Conservation (phyloP, 2,797 vertebrate genomes). For the Silurus lanzhouensis region DNA sequence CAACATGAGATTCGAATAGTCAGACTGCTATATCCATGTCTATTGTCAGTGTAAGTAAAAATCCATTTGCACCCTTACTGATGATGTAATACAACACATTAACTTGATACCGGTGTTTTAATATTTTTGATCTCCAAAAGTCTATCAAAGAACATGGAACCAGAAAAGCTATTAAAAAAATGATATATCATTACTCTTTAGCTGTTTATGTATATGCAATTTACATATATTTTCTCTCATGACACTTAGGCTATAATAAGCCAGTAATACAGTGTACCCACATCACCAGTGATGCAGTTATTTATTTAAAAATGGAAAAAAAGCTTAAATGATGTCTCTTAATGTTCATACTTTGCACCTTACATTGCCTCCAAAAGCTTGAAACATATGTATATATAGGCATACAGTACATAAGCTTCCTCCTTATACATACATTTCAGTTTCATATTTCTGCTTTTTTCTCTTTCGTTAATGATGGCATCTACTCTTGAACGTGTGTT, state of each 20-base stretch:
- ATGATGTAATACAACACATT: slow-evolving; percentile 23
- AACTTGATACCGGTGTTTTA: slow-evolving; percentile 16
- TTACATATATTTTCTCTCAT: slow-evolving; percentile 16
- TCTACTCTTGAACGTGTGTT: slow-evolving; percentile 43
- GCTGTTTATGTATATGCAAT: slow-evolving; percentile 19
- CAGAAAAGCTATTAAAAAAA: slow-evolving; percentile 6
- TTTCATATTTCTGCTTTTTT: slow-evolving; percentile 14
- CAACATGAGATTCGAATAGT: not conserved
- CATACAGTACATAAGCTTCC: slow-evolving; percentile 12
- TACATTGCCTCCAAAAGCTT: slow-evolving; percentile 29
- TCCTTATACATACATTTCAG: slow-evolving; percentile 18
- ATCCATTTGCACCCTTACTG: not conserved
- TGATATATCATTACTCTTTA: not conserved
- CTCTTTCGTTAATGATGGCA: slow-evolving; percentile 22
- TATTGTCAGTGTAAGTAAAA: slow-evolving; percentile 17
- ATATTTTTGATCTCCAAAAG: slow-evolving; percentile 23
- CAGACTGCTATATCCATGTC: not conserved
- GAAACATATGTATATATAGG: slow-evolving; percentile 31
- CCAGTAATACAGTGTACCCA: not conserved
- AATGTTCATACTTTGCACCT: slow-evolving; percentile 28
- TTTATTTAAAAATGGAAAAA: slow-evolving; percentile 29
- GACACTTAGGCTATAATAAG: not conserved
- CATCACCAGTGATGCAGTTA: slow-evolving; percentile 3
- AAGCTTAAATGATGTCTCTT: not conserved
- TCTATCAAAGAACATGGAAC: slow-evolving; percentile 6